Conservation (phyloP, 1,140 invertebrate genomes). For the Drosophila pachea region DNA sequence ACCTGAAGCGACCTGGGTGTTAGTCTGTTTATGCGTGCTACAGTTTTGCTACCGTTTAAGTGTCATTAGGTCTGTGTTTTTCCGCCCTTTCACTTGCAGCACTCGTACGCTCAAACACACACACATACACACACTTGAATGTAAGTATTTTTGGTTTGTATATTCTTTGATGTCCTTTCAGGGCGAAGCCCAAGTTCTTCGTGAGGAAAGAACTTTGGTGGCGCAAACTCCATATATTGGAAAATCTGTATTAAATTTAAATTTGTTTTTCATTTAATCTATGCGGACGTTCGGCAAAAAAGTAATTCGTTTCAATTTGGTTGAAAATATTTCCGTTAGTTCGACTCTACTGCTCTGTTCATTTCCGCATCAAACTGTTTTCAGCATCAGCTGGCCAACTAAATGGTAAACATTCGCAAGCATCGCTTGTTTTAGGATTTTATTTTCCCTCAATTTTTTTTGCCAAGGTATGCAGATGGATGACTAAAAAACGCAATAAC, state of each 20-base stretch:
- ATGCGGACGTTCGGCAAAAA: too few relatives aligned
- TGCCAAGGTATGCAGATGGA: slow-evolving; percentile 5
- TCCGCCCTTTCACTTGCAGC: slow-evolving; percentile 59
- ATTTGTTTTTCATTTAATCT: not conserved
- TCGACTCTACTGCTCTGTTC: slow-evolving; percentile 38
- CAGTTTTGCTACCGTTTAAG: slow-evolving; percentile 27
- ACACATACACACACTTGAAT: slow-evolving; percentile 4
- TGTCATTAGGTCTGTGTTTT: slow-evolving; percentile 47
- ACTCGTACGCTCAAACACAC: slow-evolving; percentile 31
- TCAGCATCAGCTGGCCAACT: slow-evolving; percentile 54
- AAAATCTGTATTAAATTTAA: not conserved
- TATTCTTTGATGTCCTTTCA: too few relatives aligned
- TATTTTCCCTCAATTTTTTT: slow-evolving; percentile 15
- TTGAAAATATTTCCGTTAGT: slow-evolving; percentile 1
- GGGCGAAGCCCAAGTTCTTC: too few relatives aligned
- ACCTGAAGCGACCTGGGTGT: not conserved
- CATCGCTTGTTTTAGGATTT: slow-evolving; percentile 52
- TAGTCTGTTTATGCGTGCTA: slow-evolving; percentile 1
- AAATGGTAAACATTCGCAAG: slow-evolving; percentile 72
- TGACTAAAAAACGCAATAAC: slow-evolving; percentile 8
- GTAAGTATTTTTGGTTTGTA: too few relatives aligned
- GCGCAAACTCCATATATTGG: too few relatives aligned
- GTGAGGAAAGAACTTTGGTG: too few relatives aligned
- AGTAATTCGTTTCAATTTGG: not conserved
- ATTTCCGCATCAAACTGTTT: slow-evolving; percentile 70